Evolutionary conservation across 2,888 invertebrate genomes (phyloP), one percentile per base, ranked within the genome.

Genomic region (Prosapia bicincta): DNA sequence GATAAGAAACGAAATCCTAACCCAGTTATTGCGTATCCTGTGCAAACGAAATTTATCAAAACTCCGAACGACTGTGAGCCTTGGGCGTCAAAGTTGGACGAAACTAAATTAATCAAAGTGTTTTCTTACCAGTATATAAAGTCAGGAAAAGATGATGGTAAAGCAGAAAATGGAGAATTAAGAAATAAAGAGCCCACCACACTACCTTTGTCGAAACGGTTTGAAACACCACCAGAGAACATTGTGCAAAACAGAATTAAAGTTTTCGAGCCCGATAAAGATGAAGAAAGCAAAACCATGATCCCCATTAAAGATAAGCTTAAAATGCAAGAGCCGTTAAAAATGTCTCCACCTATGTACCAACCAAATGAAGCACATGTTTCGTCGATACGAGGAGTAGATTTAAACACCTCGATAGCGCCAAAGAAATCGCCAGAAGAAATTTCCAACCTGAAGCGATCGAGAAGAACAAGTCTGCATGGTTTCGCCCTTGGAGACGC

Each of bases 91-190:
- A 65, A 83, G 83, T 75, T 85, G 83, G 83, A 83, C 75, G 85
- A 85, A 78, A 83, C 84, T 38, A 82, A 83, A 23, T 82, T 85
- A 1, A 83, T 85, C 65, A 86, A 85, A 74, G 85, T 85, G 71
- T 85, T 84, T 77, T 85, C 85, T 0, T 85, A 85, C 76, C 85
- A 85, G 75, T 85, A 85, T 69, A 84, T 85, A 66, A 84, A 82
- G 32, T 81, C 84, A 0, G 77, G 78, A 30, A 79, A 78, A 68
- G 72, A 77, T 24, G 76, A 77, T 38, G 73, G 73, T 13, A 67
- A 69, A 69, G 25, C 26, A 5, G 65, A 70, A 15, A 13, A 65
- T 26, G 71, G 72, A 20, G 76, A 72, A 26, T 67, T 70, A 28
- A 72, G 72, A 38, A 69, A 38, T 1, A 71, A 54, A 23, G 78